A percentile compares a stretch with the other conserved stretches of the same genome.
Evolutionary conservation across 23 tunicate genomes (phyloP).

Genomic region (Diplosoma virens): DNA sequence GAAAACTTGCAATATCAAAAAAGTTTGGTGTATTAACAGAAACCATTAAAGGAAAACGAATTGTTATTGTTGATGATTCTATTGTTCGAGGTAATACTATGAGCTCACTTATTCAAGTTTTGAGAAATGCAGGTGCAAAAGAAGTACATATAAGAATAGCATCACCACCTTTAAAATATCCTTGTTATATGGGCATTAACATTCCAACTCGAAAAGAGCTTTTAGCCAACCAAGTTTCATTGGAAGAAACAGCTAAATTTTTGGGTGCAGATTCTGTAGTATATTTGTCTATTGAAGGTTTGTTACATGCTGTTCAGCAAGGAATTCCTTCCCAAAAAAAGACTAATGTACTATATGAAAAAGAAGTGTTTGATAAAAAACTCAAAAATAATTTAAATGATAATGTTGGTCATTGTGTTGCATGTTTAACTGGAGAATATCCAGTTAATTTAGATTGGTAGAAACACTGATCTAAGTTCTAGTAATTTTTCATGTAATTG

Average conservation of each 20-base stretch:
- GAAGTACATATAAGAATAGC: constrained; percentile 86
- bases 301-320: constrained; percentile 42
- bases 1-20: constrained; percentile 75
- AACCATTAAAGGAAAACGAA: constrained; percentile 63
- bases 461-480: too few relatives aligned
- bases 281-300: constrained; percentile 62
- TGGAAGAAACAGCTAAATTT: constrained; percentile 50
- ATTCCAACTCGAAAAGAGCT: constrained; percentile 74
- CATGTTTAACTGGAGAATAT: constrained; percentile 75
- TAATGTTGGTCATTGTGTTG: constrained; percentile 68
- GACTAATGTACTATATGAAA: too few relatives aligned
- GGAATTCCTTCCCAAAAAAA: constrained; percentile 6
- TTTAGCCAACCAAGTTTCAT: constrained; percentile 49
- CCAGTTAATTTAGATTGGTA: constrained; percentile 77
- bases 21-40: constrained; percentile 78
- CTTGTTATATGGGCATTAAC: constrained; percentile 91
- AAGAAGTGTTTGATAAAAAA: too few relatives aligned
- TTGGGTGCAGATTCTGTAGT: constrained; percentile 66
- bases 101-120: constrained; percentile 58
- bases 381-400: background rate
- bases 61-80: constrained; percentile 84
- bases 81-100: constrained; percentile 87
- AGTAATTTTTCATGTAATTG: too few relatives aligned
- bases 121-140: constrained; percentile 61
- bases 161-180: constrained; percentile 69